A percentile compares a stretch with the other conserved stretches of the same genome.
Evolutionary conservation across 1,140 invertebrate genomes (phyloP).

Genomic region (Drusus annulatus): DNA sequence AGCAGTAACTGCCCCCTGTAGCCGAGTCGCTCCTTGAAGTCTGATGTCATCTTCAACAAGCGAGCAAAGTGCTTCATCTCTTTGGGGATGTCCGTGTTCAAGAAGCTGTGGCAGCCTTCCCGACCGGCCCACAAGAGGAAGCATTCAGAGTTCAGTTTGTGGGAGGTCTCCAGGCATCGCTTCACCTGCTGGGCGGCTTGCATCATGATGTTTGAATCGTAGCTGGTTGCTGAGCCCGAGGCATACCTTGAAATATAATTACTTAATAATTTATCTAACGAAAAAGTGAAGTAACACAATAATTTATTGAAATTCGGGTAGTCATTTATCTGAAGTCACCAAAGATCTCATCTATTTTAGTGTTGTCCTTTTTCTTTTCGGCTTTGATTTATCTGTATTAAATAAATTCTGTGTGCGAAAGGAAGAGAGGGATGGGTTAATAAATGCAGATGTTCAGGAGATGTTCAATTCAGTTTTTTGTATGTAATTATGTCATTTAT

Average conservation of each 20-base stretch:
- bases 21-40: slow-evolving; percentile 77
- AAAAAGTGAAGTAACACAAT: no score
- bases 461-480: no score
- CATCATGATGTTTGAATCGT: slow-evolving; percentile 73
- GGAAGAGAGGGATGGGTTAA: no score
- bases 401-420: no score
- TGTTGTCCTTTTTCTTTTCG: no score
- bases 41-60: slow-evolving; percentile 75
- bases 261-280: no score
- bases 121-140: slow-evolving; percentile 76
- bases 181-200: slow-evolving; percentile 77
- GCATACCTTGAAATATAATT: slow-evolving; percentile 68
- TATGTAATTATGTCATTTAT: no score
- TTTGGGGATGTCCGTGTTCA: slow-evolving; percentile 74
- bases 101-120: slow-evolving; percentile 75
- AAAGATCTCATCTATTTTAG: no score
- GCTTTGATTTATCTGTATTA: no score
- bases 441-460: no score
- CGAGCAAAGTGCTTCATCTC: slow-evolving; percentile 77
- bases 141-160: slow-evolving; percentile 75
- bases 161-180: slow-evolving; percentile 76
- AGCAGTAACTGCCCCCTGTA: slow-evolving; percentile 77
- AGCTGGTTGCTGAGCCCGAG: slow-evolving; percentile 75
- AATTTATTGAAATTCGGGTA: no score
- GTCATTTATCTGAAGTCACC: no score